Evolutionary conservation across 2,797 vertebrate genomes (phyloP), one percentile per base, ranked within the genome.

Genomic region (Coranthus polyacanthus): DNA sequence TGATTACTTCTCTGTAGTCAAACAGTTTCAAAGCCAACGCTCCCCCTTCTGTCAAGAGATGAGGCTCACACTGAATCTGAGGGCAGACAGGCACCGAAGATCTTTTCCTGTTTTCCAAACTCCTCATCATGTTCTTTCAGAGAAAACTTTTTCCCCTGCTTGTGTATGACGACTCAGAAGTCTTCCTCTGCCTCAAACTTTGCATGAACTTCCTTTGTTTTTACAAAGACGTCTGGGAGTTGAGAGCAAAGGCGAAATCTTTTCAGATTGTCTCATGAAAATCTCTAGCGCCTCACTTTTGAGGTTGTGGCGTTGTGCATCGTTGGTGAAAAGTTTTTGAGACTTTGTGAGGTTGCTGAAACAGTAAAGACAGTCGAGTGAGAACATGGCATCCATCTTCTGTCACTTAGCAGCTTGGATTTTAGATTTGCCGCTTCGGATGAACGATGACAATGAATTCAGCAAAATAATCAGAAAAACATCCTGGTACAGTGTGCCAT

Each of bases 31-130:
- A 86, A 87, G 65, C 57, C 41, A 6, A 6, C 71, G 61, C 51
- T 77, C 55, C 37, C 55, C 43, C 58, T 45, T 75, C 77, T 66
- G 70, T 81, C 82, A 86, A 57, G 65, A 78, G 54, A 85, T 56
- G 68, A 76, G 67, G 79, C 66, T 79, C 39, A 45, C 56, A n/a
- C 58, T 55, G 76, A 81, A 60, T 61, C 69, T 63, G 61, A 75
- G 64, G 65, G 71, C 75, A 81, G 46, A 53, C 75, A 73, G 67
- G 73, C 68, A 61, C 67, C 2, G 49, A 80, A 76, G 72, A 84
- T 89, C 68, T 84, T 68, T 71, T 81, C 54, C 71, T 85, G 77
- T 88, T 83, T 90, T 80, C 78, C 72, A 69, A 84, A 83, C 82
- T 81, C 70, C 61, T 83, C 79, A 47, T 85, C 80, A 70, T 82